A percentile compares a stretch with the other conserved stretches of the same genome.
Evolutionary conservation across 2,888 invertebrate genomes (phyloP).

Genomic region (Cryptus armator): DNA sequence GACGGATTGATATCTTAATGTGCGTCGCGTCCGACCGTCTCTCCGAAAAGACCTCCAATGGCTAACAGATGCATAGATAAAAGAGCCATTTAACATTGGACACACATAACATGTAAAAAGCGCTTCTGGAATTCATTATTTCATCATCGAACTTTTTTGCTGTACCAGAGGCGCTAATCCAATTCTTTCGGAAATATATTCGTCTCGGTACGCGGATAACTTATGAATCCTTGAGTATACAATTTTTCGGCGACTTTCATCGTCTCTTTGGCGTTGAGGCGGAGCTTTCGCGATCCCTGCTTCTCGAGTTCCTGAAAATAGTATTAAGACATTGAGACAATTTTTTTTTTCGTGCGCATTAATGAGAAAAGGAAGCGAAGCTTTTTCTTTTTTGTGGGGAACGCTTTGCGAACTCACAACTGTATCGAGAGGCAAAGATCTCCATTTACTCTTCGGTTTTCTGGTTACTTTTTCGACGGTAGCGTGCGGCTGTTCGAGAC

Average conservation of each 20-base stretch:
- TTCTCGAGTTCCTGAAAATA: conserved; percentile 96
- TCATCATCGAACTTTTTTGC: conserved; percentile 77
- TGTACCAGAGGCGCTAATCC: conserved; percentile 91
- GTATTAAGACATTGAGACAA: neutral
- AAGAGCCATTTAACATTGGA: too few species aligned
- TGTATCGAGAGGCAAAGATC: too few species aligned
- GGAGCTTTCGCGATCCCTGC: conserved; percentile 94
- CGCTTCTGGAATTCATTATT: too few species aligned
- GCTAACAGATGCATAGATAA: conserved; percentile 78
- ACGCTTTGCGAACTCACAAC: too few species aligned
- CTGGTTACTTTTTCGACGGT: too few species aligned
- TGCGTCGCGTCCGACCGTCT: conserved; percentile 86
- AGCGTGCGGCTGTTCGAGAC: too few species aligned
- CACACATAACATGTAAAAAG: too few species aligned
- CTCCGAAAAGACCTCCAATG: conserved; percentile 88
- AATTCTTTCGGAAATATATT: conserved; percentile 98
- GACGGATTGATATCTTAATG: conserved; percentile 87
- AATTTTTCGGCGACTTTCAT: conserved; percentile 98
- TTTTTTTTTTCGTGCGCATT: neutral
- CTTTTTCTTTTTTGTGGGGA: too few species aligned
- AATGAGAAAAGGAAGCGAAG: conserved; percentile 70
- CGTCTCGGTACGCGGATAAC: too few species aligned
- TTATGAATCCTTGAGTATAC: conserved; percentile 97
- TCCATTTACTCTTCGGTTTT: too few species aligned
- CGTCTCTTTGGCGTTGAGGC: conserved; percentile 96